These are phyloP conservation scores for Pangasius larnaudii DNA, from an alignment of 2,797 vertebrate species.

Conservation along the genomic window DNA sequence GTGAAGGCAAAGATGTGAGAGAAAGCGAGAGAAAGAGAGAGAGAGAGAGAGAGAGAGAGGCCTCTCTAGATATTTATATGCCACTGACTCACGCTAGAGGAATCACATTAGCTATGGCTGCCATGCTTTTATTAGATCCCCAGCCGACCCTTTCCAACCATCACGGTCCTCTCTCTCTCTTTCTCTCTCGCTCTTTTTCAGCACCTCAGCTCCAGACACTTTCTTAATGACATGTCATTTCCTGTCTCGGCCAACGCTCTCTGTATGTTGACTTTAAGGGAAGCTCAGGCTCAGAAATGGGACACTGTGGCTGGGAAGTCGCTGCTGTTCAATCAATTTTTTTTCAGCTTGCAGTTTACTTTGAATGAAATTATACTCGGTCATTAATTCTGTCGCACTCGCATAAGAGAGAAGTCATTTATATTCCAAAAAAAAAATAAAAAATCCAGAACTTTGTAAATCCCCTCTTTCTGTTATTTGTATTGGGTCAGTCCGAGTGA, in stretches of 20 bases:
- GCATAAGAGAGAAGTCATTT: background rate
- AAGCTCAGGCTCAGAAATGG: background rate
- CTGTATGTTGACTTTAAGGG: constrained; percentile 19
- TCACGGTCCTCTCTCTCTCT: constrained; percentile 13
- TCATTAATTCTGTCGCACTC: background rate
- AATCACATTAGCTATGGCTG: constrained; percentile 59
- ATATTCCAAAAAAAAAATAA: background rate
- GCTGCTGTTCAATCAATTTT: background rate
- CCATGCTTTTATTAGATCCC: constrained; percentile 57
- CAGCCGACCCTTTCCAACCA: constrained; percentile 47
- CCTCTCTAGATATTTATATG: constrained; percentile 58
- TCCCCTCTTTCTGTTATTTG: background rate
- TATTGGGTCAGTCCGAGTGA: background rate
- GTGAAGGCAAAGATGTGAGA: background rate
- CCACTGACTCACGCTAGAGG: constrained; percentile 54
- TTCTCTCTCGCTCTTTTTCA: constrained; percentile 33
- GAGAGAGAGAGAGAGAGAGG: background rate
- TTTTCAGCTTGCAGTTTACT: background rate
- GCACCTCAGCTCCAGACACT: constrained; percentile 44
- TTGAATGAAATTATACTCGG: background rate
- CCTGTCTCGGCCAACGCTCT: constrained; percentile 47
- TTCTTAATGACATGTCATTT: constrained; percentile 61
- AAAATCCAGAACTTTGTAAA: background rate
- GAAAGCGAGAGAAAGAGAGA: background rate
- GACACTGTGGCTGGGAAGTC: background rate